Evolutionary conservation across 2,113 vertebrate species (phyloP), one percentile per base, ranked within the genome.

Genomic region (Sapajus apella): DNA sequence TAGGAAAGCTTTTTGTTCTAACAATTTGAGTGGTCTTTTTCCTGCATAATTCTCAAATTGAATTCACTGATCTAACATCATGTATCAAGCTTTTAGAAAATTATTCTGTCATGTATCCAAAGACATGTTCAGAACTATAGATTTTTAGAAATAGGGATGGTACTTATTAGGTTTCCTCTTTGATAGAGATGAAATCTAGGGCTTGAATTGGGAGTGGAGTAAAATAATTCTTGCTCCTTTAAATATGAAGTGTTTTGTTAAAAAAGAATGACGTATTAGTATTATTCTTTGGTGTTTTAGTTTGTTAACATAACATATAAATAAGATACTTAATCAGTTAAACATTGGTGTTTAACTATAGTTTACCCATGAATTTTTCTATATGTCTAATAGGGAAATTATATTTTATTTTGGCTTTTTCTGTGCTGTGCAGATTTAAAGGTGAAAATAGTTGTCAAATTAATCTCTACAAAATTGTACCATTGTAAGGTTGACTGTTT

Each of bases 301-400:
- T 45, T 1, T 95, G 12, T 93, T 90, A 82, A 37, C 73, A 0
- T 68, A 87, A 47, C 23, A 76, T 92, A 50, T 82, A 87, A 92
- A 66, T 89, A 97, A 88, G 43, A 23, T 85, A 40, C 32, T 35
- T 75, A 56, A 61, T 84, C 58, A 70, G 8, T 83, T 94, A 81
- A 91, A 83, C 66, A 47, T 80, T 83, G 52, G 73, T 95, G 76
- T 75, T 86, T 84, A 95, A 72, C 58, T 75, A 1, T 80, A 87
- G 43, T 97, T 96, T 35, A 94, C 21, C 50, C 8, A 47, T 86
- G 52, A 66, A 55, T 94, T 91, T 91, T 92, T 76, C 35, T 89
- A 0, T 72, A 85, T 79, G 30, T 95, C 37, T 83, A 76, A 55
- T 73, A 35, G 37, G 8, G 25, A 96, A 94, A 93, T 94, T 79